phyloP scores from a whole-genome alignment of 2,113 vertebrate genomes.

The Phainopepla nitens region DNA sequence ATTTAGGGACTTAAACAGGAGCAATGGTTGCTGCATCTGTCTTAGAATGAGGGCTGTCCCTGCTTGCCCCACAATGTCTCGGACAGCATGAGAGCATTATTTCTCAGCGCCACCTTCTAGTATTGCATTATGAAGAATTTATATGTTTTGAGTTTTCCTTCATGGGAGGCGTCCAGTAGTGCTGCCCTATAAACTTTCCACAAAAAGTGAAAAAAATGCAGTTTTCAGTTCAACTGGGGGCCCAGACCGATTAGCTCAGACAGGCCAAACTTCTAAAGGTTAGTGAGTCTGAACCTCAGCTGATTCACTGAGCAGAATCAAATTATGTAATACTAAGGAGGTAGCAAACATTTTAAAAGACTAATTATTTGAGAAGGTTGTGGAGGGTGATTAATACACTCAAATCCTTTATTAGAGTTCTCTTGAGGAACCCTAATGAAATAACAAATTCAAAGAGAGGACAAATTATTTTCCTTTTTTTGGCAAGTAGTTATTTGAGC shows the following conservation, averaged over 20 bases:
- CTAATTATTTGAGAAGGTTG: constrained; percentile 45
- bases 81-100: constrained; percentile 22
- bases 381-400: constrained; percentile 53
- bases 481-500: constrained; percentile 52
- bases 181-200: constrained; percentile 38
- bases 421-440: constrained; percentile 51
- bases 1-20: constrained; percentile 47
- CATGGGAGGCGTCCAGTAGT: not conserved
- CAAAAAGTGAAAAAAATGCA: not conserved
- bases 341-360: constrained; percentile 36
- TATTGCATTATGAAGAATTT: constrained; percentile 57
- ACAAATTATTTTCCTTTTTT: constrained; percentile 63
- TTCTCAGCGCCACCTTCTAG: constrained; percentile 24
- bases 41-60: not conserved
- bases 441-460: constrained; percentile 49
- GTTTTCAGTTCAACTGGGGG: not conserved
- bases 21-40: constrained; percentile 54
- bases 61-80: accelerated
- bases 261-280: constrained; percentile 9
- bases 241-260: constrained; percentile 29
- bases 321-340: constrained; percentile 24
- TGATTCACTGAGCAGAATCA: not conserved
- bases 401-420: constrained; percentile 54
- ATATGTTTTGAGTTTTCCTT: constrained; percentile 48
- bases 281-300: constrained; percentile 1